Conservation (phyloP, 2,113 vertebrate genomes). For the Sylvietta virens region DNA sequence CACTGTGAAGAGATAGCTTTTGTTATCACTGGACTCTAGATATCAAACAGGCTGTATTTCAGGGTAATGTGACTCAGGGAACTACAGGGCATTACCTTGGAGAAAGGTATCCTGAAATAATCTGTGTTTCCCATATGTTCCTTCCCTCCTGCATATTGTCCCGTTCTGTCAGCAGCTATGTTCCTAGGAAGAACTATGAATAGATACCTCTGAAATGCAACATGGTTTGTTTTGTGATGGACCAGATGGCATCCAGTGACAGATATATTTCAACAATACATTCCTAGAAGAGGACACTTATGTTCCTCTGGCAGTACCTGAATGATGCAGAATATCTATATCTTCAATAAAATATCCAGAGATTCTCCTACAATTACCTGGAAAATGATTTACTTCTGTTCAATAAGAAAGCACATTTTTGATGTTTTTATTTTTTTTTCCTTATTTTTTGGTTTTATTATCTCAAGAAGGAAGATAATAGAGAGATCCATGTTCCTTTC, state of each 20-base stretch:
- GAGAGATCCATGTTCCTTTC: not conserved
- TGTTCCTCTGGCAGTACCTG: not conserved
- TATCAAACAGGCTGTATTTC: not conserved
- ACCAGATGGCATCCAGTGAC: not conserved
- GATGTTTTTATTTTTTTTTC: fast-evolving
- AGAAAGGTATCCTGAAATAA: not conserved
- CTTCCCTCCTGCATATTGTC: not conserved
- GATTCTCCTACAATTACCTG: not conserved
- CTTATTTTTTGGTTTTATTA: not conserved
- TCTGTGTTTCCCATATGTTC: not conserved
- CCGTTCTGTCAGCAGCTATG: not conserved
- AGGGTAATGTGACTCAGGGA: not conserved
- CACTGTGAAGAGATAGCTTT: not conserved
- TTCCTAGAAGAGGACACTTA: not conserved
- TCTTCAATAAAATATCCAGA: not conserved
- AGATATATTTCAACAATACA: not conserved
- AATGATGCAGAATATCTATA: not conserved
- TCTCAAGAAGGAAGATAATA: not conserved
- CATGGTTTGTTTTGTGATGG: not conserved
- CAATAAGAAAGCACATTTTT: not conserved
- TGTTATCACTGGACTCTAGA: not conserved
- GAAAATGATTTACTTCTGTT: not conserved
- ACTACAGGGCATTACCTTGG: not conserved
- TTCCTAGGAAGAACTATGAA: not conserved
- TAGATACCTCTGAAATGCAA: not conserved